A percentile compares a stretch with the other conserved stretches of the same genome.
These are phyloP conservation scores for Hippocampus mohnikei DNA, from an alignment of 2,113 vertebrate species.

Conservation along the genomic window DNA sequence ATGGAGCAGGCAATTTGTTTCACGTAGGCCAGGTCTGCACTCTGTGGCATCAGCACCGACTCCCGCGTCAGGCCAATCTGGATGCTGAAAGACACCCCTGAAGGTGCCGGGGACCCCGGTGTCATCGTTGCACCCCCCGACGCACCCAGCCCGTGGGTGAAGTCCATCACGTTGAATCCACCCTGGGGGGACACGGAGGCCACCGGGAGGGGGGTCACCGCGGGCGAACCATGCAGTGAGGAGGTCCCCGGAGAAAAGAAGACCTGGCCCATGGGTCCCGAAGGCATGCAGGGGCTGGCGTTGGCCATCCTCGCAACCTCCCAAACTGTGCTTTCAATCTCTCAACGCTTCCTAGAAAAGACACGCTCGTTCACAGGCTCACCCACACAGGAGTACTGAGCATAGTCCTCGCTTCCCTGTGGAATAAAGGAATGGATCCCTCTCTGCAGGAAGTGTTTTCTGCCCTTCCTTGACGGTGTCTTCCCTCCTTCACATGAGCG, in stretches of 20 bases:
- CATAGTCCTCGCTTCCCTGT: constrained; percentile 32
- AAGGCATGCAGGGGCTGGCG: constrained; percentile 69
- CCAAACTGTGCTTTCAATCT: constrained; percentile 12
- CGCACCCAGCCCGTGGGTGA: constrained; percentile 42
- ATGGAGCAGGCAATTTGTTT: constrained; percentile 89
- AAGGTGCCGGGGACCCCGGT: constrained; percentile 41
- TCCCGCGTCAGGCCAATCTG: constrained; percentile 87
- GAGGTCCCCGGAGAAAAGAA: constrained; percentile 63
- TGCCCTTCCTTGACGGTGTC: constrained; percentile 4
- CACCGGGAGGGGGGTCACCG: constrained; percentile 48
- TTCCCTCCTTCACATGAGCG: constrained; percentile 7
- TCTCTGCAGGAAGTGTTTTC: constrained; percentile 55
- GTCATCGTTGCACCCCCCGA: constrained; percentile 38
- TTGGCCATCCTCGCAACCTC: constrained; percentile 65
- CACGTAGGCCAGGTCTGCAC: constrained; percentile 81
- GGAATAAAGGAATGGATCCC: constrained; percentile 40
- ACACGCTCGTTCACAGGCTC: constrained; percentile 39
- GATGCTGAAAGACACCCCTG: constrained; percentile 85
- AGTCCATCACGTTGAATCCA: constrained; percentile 51
- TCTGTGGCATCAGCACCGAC: constrained; percentile 79
- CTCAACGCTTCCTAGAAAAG: constrained; percentile 31
- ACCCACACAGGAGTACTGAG: constrained; percentile 23
- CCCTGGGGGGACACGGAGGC: constrained; percentile 29
- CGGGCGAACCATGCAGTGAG: constrained; percentile 56
- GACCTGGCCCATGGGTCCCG: constrained; percentile 57